phyloP scores from a whole-genome alignment of 2,888 invertebrate species.

The Oxytorus armatus region DNA sequence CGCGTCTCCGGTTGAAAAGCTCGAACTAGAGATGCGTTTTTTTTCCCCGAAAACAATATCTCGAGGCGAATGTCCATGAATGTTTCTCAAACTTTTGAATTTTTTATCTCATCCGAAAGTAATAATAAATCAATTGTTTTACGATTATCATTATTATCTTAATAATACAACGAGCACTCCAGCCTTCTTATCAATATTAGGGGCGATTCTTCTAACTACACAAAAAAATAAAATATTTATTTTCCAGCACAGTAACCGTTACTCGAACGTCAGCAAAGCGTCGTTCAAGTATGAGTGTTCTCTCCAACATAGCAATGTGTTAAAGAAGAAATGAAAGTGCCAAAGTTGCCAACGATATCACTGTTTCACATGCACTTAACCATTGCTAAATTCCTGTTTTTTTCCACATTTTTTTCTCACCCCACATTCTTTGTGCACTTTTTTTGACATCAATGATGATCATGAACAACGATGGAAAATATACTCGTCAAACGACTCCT shows the following conservation, averaged over 20 bases:
- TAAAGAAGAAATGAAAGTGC: conserved; percentile 6
- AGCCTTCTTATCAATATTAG: not conserved
- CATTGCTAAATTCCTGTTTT: not conserved
- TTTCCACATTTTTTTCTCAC: not conserved
- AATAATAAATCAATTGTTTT: not conserved
- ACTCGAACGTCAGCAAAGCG: not conserved
- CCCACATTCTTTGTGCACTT: not conserved
- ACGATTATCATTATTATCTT: not conserved
- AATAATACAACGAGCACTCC: conserved; percentile 9
- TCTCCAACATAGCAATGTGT: not conserved
- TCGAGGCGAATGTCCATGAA: not conserved
- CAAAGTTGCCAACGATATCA: not conserved
- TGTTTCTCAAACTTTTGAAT: not conserved
- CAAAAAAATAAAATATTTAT: not conserved
- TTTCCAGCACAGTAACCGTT: not conserved
- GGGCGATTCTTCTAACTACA: not conserved
- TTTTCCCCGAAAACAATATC: not conserved
- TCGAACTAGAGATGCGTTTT: conserved; percentile 8
- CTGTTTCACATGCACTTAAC: not conserved
- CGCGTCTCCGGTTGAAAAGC: conserved; percentile 8
- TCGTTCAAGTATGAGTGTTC: not conserved
- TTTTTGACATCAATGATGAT: not conserved
- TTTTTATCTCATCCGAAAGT: not conserved
- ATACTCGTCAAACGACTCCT: not conserved
- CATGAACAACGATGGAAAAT: conserved; percentile 6